Base-by-base conservation (phyloP, 53 echinoderm and acorn worm genomes). In the Arbacia lixula region DNA sequence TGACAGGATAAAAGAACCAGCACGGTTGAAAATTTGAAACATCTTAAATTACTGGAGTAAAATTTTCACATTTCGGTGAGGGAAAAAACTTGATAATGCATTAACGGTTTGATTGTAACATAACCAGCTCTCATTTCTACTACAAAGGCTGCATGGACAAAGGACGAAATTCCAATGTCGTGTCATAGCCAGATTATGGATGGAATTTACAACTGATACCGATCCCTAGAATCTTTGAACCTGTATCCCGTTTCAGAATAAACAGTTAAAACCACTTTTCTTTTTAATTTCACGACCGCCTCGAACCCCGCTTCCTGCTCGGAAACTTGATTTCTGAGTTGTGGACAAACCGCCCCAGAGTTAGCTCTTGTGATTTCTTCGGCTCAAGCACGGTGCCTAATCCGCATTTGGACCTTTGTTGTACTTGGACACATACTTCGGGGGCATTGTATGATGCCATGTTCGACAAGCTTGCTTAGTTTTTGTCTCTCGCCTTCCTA, bases 361-460 rank as follows among this genome's bases (percentile, higher is more conserved):
- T 81, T 61, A 81, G 64, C 29, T 61, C 63, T 81, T 81, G 78
- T 77, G 78, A 77, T 77, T 77, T 77, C 78, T 77, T 56, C 78
- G 39, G 78, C 78, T 77, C 58, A 57, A 27, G 40, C 29, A 6
- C 55, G 57, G 78, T 29, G 78, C 55, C 57, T 77, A 77, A 77
- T 56, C 78, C 78, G 78, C 60, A 58, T 77, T 77, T 58, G 56
- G 56, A 17, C 64, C 31, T 63, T 41, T 81, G 62, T 43, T 31
- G 64, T 29, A 63, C 30, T 37, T 63, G 82, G 64, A 81, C 82
- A 81, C 82, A 81, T 81, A 81, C 64, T 81, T 81, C 30, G 40
- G 31, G 82, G 82, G 63, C 82, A 81, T 81, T 81, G 82, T 81
- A 64, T 46, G 82, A 81, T 81, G 41, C 82, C 63, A 63, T 81